Conservation (phyloP, 2,888 invertebrate genomes). For the Lepas anatifera region DNA sequence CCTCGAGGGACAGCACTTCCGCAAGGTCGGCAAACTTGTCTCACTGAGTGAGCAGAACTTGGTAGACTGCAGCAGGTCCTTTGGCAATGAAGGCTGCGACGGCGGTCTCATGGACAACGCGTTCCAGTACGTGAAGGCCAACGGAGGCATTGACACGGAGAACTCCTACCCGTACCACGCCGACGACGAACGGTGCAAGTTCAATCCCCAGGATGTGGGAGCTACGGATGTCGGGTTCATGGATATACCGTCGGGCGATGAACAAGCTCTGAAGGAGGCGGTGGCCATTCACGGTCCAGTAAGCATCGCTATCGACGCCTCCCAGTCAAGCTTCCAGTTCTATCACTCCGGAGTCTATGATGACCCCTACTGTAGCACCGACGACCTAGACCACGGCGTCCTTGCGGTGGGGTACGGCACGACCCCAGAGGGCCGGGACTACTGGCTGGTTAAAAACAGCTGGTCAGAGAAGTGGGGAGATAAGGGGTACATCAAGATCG, state of each 20-base stretch:
- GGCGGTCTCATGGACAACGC: conserved; percentile 76
- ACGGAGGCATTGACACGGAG: conserved; percentile 82
- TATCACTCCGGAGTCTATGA: conserved; percentile 42
- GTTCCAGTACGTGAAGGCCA: conserved; percentile 68
- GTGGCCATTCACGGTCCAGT: conserved; percentile 75
- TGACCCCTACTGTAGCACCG: conserved; percentile 58
- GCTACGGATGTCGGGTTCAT: conserved; percentile 69
- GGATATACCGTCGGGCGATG: conserved; percentile 59
- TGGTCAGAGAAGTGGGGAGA: conserved; percentile 71
- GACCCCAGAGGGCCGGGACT: conserved; percentile 47
- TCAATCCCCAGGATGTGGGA: conserved; percentile 45
- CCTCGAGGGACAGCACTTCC: conserved; percentile 80
- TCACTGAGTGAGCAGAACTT: conserved; percentile 87
- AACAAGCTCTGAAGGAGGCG: conserved; percentile 58
- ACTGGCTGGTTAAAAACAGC: conserved; percentile 80
- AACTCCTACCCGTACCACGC: conserved; percentile 74
- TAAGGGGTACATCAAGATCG: conserved; percentile 75
- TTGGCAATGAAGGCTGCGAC: conserved; percentile 80
- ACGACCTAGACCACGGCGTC: conserved; percentile 71
- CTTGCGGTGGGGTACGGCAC: conserved; percentile 70
- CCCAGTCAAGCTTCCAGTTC: conserved; percentile 69
- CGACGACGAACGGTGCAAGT: conserved; percentile 33
- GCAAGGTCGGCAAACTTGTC: conserved; percentile 57
- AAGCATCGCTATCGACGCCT: conserved; percentile 80
- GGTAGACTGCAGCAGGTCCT: conserved; percentile 69